Evolutionary conservation across 2,113 vertebrate species (phyloP).

Genomic region (Rhodinocichla rosea): DNA sequence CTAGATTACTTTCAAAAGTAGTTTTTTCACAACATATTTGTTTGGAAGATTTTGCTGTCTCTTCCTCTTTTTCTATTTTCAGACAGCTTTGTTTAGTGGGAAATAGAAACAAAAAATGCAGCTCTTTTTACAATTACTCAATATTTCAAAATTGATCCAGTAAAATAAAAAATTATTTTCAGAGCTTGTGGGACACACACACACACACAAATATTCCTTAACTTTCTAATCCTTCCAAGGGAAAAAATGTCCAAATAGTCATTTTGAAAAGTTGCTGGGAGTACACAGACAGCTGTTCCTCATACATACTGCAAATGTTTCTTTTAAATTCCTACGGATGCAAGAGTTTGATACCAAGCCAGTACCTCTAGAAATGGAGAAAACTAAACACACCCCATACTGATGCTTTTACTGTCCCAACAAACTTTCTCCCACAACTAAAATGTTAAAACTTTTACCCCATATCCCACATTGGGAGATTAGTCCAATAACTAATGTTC

Average conservation of each 20-base stretch:
- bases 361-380: slow-evolving; percentile 77
- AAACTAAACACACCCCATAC: slow-evolving; percentile 80
- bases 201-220: slow-evolving; percentile 4
- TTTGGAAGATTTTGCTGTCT: slow-evolving; percentile 66
- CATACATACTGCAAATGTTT: slow-evolving; percentile 82
- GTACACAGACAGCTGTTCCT: slow-evolving; percentile 80
- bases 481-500: slow-evolving; percentile 84
- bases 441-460: slow-evolving; percentile 82
- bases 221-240: slow-evolving; percentile 62
- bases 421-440: slow-evolving; percentile 83
- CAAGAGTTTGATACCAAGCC: slow-evolving; percentile 76
- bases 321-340: slow-evolving; percentile 78
- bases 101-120: slow-evolving; percentile 45
- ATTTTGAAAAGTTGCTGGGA: slow-evolving; percentile 72
- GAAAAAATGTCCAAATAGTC: slow-evolving; percentile 71
- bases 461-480: slow-evolving; percentile 84
- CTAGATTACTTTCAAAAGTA: slow-evolving; percentile 73
- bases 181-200: not conserved
- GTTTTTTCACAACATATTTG: slow-evolving; percentile 67
- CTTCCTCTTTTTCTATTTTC: slow-evolving; percentile 65
- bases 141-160: slow-evolving; percentile 59
- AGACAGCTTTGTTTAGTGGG: slow-evolving; percentile 44
- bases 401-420: slow-evolving; percentile 79
- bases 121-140: slow-evolving; percentile 40
- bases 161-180: slow-evolving; percentile 47